Conservation (phyloP, 2,113 vertebrate species). For the Numida meleagris region DNA sequence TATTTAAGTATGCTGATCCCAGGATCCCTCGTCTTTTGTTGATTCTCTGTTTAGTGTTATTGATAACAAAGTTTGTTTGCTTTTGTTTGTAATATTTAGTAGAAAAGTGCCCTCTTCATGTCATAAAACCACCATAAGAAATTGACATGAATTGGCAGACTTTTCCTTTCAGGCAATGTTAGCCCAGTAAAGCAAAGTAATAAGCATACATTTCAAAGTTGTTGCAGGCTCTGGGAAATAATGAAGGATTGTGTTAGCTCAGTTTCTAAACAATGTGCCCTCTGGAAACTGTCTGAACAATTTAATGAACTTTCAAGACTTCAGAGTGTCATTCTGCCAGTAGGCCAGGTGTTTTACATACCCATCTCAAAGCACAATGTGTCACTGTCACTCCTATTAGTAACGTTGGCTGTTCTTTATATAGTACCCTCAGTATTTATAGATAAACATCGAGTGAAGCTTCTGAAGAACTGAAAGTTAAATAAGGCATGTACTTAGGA, state of each 20-base stretch:
- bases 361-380: neutral
- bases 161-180: neutral
- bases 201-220: neutral
- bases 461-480: neutral
- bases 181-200: neutral
- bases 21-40: neutral
- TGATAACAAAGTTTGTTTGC: neutral
- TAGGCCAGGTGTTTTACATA: neutral
- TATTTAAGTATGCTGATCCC: neutral
- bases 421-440: neutral
- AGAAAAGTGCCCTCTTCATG: neutral
- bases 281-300: neutral
- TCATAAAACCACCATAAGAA: neutral
- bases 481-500: neutral
- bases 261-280: neutral
- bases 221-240: neutral
- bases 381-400: neutral
- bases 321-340: neutral
- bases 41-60: neutral
- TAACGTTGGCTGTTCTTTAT: neutral
- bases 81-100: neutral
- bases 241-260: neutral
- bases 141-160: neutral
- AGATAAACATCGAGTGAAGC: neutral
- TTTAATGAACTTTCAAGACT: neutral